Evolutionary conservation across 2,888 invertebrate genomes (phyloP).

Genomic region (Meiosimyza platycephala): DNA sequence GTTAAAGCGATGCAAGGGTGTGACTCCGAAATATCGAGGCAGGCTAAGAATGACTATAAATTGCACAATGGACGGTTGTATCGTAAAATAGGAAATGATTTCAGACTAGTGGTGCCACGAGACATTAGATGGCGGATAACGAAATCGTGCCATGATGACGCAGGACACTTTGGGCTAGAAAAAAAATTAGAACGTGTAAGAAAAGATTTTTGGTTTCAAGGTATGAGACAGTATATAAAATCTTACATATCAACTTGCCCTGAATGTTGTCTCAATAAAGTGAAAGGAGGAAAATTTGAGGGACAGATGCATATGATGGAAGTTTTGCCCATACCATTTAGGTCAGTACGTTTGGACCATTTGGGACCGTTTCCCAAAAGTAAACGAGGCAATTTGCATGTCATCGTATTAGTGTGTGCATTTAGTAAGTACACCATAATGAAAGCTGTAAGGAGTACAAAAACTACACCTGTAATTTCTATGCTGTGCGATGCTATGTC

Average conservation of each 20-base stretch:
- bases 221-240: too few relatives aligned
- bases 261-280: slow-evolving; percentile 42
- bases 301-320: slow-evolving; percentile 39
- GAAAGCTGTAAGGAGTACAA: not conserved
- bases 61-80: slow-evolving; percentile 24
- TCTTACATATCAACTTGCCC: slow-evolving; percentile 33
- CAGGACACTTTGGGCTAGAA: slow-evolving; percentile 43
- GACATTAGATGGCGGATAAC: slow-evolving; percentile 42
- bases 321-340: slow-evolving; percentile 38
- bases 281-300: slow-evolving; percentile 41
- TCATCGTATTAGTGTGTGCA: slow-evolving; percentile 27
- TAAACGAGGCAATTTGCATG: slow-evolving; percentile 31
- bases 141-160: slow-evolving; percentile 43
- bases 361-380: slow-evolving; percentile 36
- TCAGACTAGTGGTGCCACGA: slow-evolving; percentile 42
- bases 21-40: not conserved
- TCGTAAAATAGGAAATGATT: slow-evolving; percentile 26
- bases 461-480: not conserved
- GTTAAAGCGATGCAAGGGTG: too few relatives aligned
- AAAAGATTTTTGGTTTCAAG: slow-evolving; percentile 44
- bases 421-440: slow-evolving; percentile 32
- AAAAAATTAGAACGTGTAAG: slow-evolving; percentile 43
- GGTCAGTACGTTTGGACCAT: slow-evolving; percentile 37
- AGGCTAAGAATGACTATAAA: slow-evolving; percentile 2
- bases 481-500: not conserved